Conservation (phyloP, 2,113 vertebrate genomes). For the Kobus ellipsiprymnus region DNA sequence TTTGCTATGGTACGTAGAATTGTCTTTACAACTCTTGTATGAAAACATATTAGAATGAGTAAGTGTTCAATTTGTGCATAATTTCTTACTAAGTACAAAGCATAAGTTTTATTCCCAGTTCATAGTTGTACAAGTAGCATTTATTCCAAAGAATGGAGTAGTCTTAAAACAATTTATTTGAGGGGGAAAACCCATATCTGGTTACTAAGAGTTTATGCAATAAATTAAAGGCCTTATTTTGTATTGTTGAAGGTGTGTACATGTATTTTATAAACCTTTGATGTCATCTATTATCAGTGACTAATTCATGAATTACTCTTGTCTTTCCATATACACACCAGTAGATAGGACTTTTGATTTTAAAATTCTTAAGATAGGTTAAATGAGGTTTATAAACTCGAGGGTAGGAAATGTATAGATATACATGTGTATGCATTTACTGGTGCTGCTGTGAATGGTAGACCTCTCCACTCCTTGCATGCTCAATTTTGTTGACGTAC, state of each 20-base stretch:
- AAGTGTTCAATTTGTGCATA: neutral
- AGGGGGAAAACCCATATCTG: neutral
- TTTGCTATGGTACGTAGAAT: neutral
- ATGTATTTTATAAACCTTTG: neutral
- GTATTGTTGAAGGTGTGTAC: neutral
- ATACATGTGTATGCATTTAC: neutral
- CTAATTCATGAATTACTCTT: neutral
- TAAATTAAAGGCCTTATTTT: neutral
- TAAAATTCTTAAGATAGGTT: neutral
- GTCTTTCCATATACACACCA: neutral
- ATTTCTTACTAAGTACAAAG: neutral
- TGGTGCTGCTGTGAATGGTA: neutral
- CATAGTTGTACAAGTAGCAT: neutral
- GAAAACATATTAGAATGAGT: conserved; percentile 12
- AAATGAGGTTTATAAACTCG: neutral
- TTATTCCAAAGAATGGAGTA: neutral
- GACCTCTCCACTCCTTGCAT: neutral
- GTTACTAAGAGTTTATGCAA: neutral
- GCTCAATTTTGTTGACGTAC: neutral
- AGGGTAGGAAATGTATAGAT: neutral
- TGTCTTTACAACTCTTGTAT: neutral
- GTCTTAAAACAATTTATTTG: neutral
- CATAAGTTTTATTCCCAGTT: conserved; percentile 4
- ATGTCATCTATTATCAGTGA: neutral
- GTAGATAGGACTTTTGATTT: neutral